Conservation (phyloP, 2,797 vertebrate species). For the Prionace glauca region DNA sequence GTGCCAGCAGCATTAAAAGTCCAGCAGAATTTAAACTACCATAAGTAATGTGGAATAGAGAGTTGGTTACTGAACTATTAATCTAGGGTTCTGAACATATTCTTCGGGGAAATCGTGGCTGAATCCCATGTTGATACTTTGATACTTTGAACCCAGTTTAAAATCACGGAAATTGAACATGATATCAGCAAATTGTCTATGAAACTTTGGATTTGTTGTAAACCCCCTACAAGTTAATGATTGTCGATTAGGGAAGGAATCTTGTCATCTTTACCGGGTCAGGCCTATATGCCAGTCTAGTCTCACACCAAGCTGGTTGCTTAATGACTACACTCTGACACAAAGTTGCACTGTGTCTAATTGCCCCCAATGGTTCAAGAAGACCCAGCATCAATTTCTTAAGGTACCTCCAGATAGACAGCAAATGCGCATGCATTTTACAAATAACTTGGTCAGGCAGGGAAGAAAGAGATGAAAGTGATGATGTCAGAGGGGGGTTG, state of each 20-base stretch:
- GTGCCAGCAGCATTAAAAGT: not conserved
- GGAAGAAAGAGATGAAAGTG: not conserved
- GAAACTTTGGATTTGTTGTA: not conserved
- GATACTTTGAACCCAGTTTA: not conserved
- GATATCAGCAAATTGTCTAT: not conserved
- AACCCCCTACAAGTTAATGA: not conserved
- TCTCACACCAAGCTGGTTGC: not conserved
- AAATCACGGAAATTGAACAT: not conserved
- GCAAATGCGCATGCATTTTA: not conserved
- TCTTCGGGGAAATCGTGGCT: not conserved
- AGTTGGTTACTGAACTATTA: not conserved
- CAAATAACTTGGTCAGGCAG: not conserved
- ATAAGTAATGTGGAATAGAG: not conserved
- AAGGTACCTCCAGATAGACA: not conserved
- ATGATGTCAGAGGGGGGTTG: not conserved
- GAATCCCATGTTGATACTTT: not conserved
- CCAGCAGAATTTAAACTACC: not conserved
- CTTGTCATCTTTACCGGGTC: not conserved
- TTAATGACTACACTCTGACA: not conserved
- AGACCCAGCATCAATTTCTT: no score
- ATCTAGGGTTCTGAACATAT: not conserved
- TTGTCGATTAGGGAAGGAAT: not conserved
- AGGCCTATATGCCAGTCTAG: not conserved
- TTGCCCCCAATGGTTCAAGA: not conserved
- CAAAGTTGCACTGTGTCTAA: not conserved